Percentiles rank a stretch among this genome's conserved stretches.
These are phyloP conservation scores for Caloenas nicobarica DNA, from an alignment of 2,113 vertebrate species.

Conservation along the genomic window DNA sequence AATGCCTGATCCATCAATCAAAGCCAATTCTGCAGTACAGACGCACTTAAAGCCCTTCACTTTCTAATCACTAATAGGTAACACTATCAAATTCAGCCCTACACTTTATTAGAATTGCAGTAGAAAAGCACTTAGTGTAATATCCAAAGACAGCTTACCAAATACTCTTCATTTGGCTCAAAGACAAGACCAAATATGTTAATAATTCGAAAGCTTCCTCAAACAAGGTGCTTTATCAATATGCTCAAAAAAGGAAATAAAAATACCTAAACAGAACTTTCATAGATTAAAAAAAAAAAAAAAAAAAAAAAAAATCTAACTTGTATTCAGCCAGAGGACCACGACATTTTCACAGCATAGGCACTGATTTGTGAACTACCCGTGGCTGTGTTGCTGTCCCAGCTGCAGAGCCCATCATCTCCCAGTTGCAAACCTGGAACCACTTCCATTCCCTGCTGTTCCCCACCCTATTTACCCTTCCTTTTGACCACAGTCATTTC, in stretches of 20 bases:
- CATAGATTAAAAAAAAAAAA: background rate
- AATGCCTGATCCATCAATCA: constrained; percentile 3
- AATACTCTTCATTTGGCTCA: background rate
- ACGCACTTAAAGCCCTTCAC: background rate
- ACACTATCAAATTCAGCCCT: constrained; percentile 44
- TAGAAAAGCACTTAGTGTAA: constrained; percentile 34
- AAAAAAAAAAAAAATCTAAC: background rate
- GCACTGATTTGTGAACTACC: background rate
- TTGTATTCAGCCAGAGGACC: background rate
- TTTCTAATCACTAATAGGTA: constrained; percentile 1
- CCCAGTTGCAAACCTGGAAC: background rate
- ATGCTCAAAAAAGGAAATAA: background rate
- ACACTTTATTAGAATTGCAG: background rate
- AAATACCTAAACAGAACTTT: background rate
- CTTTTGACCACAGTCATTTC: background rate
- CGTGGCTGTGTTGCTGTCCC: fast-evolving
- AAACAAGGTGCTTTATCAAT: background rate
- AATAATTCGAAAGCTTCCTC: background rate
- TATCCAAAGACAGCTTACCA: constrained; percentile 6
- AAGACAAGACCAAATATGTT: background rate
- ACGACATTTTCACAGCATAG: background rate
- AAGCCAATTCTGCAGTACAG: background rate
- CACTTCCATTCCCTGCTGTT: background rate
- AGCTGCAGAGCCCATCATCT: background rate
- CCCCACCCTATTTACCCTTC: background rate